These are phyloP conservation scores for Aethes cnicana DNA, from an alignment of 2,888 invertebrate genomes.

Conservation along the genomic window DNA sequence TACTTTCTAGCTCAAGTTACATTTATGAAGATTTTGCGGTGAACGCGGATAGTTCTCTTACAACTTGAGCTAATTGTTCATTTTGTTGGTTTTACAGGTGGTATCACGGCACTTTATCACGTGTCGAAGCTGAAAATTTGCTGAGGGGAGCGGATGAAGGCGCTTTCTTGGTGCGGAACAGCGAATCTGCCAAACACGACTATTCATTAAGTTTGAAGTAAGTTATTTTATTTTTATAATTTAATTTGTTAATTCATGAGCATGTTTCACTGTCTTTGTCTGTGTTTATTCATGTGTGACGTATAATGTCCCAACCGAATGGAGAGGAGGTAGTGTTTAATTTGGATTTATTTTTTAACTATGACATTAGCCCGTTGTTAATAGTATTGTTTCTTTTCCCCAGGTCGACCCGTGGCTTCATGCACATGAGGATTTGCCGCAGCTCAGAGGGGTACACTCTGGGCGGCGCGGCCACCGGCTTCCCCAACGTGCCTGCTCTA, in stretches of 20 bases:
- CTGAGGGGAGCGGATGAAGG: conserved; percentile 93
- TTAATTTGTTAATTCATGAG: too few species aligned
- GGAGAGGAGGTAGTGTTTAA: too few species aligned
- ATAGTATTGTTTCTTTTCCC: too few species aligned
- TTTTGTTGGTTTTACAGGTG: conserved; percentile 88
- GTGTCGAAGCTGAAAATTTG: conserved; percentile 95
- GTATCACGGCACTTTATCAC: conserved; percentile 97
- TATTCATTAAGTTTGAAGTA: conserved; percentile 97
- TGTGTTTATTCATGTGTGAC: too few species aligned
- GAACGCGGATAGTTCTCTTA: not conserved
- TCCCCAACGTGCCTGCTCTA: conserved; percentile 96
- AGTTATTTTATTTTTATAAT: conserved; percentile 68
- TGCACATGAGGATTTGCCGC: conserved; percentile 97
- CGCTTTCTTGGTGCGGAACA: conserved; percentile 96
- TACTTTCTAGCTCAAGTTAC: not conserved
- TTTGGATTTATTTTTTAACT: too few species aligned
- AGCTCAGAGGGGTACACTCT: conserved; percentile 91
- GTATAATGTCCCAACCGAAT: too few species aligned
- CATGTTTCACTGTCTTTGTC: too few species aligned
- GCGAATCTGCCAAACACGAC: conserved; percentile 96
- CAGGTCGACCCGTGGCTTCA: conserved; percentile 96
- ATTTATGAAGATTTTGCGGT: conserved; percentile 19
- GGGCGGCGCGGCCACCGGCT: conserved; percentile 96
- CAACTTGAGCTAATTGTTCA: too few species aligned
- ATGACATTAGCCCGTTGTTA: too few species aligned